These are phyloP conservation scores for Lepidochrysops patricia DNA, from an alignment of 2,888 invertebrate genomes.

Conservation along the genomic window DNA sequence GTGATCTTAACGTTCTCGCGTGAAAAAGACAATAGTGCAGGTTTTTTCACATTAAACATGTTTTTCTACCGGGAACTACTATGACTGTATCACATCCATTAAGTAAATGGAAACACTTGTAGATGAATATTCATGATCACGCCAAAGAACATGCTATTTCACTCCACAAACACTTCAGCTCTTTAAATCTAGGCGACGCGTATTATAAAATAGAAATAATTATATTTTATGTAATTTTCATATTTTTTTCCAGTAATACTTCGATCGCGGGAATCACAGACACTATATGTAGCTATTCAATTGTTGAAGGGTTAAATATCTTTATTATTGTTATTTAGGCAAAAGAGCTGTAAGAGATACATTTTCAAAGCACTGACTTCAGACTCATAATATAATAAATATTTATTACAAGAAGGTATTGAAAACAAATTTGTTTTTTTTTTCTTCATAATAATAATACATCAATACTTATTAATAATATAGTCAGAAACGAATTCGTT, in stretches of 20 bases:
- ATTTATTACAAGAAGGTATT: no score
- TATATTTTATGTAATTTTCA: neutral
- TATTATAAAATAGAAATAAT: neutral
- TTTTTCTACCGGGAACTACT: neutral
- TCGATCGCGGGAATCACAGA: no score
- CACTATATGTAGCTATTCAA: no score
- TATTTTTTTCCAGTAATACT: no score
- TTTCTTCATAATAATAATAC: no score
- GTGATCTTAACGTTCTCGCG: neutral
- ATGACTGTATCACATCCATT: slow-evolving; percentile 2
- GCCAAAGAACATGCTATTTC: slow-evolving; percentile 1
- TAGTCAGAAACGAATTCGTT: neutral
- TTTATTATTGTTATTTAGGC: no score
- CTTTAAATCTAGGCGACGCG: neutral
- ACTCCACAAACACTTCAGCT: slow-evolving; percentile 3
- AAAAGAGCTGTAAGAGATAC: no score
- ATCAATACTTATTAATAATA: no score
- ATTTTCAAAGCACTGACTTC: no score
- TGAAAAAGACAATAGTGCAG: neutral
- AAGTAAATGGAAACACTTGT: neutral
- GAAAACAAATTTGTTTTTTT: no score
- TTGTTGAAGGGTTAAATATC: no score
- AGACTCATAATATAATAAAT: no score
- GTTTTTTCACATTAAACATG: neutral
- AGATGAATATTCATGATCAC: slow-evolving; percentile 13